Conservation (phyloP, 2,888 invertebrate species). For the Drosophila prolongata region DNA sequence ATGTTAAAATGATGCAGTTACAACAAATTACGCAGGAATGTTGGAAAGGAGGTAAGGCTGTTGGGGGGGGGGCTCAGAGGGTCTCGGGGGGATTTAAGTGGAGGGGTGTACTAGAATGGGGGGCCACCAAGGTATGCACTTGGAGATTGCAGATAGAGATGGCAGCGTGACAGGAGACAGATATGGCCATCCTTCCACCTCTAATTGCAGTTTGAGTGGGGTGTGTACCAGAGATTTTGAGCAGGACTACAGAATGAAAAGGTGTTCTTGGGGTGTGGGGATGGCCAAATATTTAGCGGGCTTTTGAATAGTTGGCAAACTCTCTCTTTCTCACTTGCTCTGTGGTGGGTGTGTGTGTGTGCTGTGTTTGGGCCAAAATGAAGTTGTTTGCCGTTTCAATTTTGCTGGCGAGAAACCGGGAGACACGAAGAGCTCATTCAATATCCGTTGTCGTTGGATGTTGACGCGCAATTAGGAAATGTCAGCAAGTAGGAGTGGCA, state of each 20-base stretch:
- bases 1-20: slow-evolving; percentile 75
- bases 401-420: slow-evolving; percentile 31
- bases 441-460: slow-evolving; percentile 63
- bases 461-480: slow-evolving; percentile 70
- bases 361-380: slow-evolving; percentile 55
- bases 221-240: slow-evolving; percentile 7
- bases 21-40: slow-evolving; percentile 68
- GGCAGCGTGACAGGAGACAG: slow-evolving; percentile 36
- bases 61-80: neutral
- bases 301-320: slow-evolving; percentile 58
- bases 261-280: slow-evolving; percentile 2
- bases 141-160: slow-evolving; percentile 36
- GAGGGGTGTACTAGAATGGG: neutral
- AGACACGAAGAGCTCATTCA: slow-evolving; percentile 53
- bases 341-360: slow-evolving; percentile 6
- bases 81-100: neutral
- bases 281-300: slow-evolving; percentile 59
- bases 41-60: neutral
- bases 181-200: slow-evolving; percentile 32
- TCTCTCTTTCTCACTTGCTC: neutral
- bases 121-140: slow-evolving; percentile 26
- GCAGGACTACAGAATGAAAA: neutral
- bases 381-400: slow-evolving; percentile 71
- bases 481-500: slow-evolving; percentile 38
- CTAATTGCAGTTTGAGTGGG: slow-evolving; percentile 34